Evolutionary conservation across 1,140 invertebrate species (phyloP), one percentile per base, ranked within the genome.

Genomic region (Tigriopus japonicus): DNA sequence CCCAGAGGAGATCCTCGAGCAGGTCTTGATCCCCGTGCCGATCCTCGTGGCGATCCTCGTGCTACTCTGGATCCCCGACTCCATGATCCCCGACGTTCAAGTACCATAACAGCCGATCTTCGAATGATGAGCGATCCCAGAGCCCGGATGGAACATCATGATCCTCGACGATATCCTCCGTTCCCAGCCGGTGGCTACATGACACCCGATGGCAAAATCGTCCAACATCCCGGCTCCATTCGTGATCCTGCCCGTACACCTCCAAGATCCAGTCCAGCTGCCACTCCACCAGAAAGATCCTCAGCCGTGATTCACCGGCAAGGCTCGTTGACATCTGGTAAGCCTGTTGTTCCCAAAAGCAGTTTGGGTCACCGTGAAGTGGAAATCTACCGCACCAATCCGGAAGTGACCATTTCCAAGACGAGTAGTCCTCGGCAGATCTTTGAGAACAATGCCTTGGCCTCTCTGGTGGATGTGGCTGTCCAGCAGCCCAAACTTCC

Each of bases 341-440:
- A 58, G 28, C 55, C 55, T 5, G 41, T 58, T 41, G 28, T 58
- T 14, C 35, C 15, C 40, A 49, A 49, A 12, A 21, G 21, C 12
- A 15, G 21, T 10, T 35, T 35, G 28, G 52, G 14, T 23, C 35
- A 21, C 13, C 24, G 17, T 15, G 52, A 19, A n/a, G 35, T 54
- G 17, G 52, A 54, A 21, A 23, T 23, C 3, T 58, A 58, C 23
- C 24, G 55, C 10, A 40, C 49, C n/a, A 49, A 52, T n/a, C 59
- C 59, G 14, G 59, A 61, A 24, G 59, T 61, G 17, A 56, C 59
- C 49, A 61, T 61, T 12, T 56, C 59, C 28, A 61, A 61, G 28
- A 58, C 55, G 12, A 58, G 21, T 23, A 19, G 15, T 19, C 55
- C 55, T 19, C 24, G 55, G n/a, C 13, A 41, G 28, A 24, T 17